A percentile compares a stretch with the other conserved stretches of the same genome.
phyloP scores from a whole-genome alignment of 2,113 vertebrate genomes.

The Pomatorhinus ruficollis region DNA sequence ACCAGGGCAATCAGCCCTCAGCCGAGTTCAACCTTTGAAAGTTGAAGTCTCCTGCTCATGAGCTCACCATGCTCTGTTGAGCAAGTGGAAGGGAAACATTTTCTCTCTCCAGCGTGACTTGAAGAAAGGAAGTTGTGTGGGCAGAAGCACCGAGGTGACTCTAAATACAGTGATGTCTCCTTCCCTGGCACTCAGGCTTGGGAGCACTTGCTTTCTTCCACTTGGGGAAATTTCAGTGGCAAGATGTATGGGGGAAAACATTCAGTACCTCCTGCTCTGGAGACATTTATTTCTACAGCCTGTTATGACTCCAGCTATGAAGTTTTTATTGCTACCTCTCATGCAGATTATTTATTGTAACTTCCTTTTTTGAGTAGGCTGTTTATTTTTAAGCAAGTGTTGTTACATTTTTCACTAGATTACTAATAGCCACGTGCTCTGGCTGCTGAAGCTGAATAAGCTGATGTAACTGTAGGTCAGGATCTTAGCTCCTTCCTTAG shows the following conservation, averaged over 20 bases:
- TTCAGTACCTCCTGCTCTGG: background rate
- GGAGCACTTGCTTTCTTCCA: background rate
- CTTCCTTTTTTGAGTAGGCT: constrained; percentile 69
- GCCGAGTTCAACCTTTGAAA: constrained; percentile 9
- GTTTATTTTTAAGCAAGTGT: constrained; percentile 66
- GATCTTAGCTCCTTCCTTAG: constrained; percentile 39
- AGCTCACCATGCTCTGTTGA: constrained; percentile 48
- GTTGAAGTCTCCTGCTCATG: constrained; percentile 51
- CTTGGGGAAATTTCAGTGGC: background rate
- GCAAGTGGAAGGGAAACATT: constrained; percentile 56
- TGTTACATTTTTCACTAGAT: constrained; percentile 71
- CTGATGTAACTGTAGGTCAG: constrained; percentile 64
- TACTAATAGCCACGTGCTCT: constrained; percentile 70
- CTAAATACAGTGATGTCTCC: constrained; percentile 1
- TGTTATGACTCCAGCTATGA: background rate
- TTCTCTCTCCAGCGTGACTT: constrained; percentile 53
- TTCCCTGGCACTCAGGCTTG: background rate
- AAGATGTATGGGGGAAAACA: background rate
- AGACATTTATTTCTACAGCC: background rate
- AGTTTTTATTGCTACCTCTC: constrained; percentile 40
- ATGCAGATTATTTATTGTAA: constrained; percentile 57
- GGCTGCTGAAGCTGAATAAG: constrained; percentile 65
- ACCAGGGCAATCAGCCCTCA: background rate
- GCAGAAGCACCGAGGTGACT: constrained; percentile 18
- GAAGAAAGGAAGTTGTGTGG: constrained; percentile 64